Evolutionary conservation across 2,888 invertebrate genomes (phyloP).

Genomic region (Drosophila koepferae): DNA sequence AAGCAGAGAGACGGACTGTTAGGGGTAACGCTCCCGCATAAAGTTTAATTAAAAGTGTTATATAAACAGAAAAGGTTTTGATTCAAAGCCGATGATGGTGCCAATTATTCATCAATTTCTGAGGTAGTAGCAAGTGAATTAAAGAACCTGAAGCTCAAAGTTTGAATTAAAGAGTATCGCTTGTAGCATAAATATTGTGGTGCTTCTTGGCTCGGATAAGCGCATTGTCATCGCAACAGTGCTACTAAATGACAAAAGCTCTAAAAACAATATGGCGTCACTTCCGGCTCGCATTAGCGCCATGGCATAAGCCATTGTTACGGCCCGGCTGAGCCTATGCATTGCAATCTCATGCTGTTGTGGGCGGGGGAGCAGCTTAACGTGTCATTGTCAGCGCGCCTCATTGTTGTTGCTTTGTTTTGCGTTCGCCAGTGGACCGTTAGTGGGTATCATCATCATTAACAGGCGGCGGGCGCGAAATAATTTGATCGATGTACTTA

Average conservation of each 20-base stretch:
- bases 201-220: constrained; percentile 28
- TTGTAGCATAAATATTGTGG: background rate
- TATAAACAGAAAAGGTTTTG: constrained; percentile 54
- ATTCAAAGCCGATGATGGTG: constrained; percentile 47
- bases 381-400: constrained; percentile 62
- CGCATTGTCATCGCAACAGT: constrained; percentile 59
- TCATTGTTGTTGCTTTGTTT: constrained; percentile 31
- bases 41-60: constrained; percentile 79
- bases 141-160: constrained; percentile 10
- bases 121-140: constrained; percentile 18
- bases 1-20: constrained; percentile 6
- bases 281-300: constrained; percentile 74
- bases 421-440: constrained; percentile 14
- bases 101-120: constrained; percentile 76
- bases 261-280: constrained; percentile 79
- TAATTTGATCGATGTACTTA: constrained; percentile 71
- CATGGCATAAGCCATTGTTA: constrained; percentile 52
- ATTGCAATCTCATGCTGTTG: constrained; percentile 62
- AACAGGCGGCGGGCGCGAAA: constrained; percentile 43
- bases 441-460: constrained; percentile 72
- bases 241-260: constrained; percentile 64
- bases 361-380: constrained; percentile 54
- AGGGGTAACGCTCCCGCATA: constrained; percentile 55
- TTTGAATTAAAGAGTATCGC: constrained; percentile 33
- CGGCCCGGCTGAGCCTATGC: constrained; percentile 2